Evolutionary conservation across 2,113 vertebrate species (phyloP).

Genomic region (Tyrannus savana): DNA sequence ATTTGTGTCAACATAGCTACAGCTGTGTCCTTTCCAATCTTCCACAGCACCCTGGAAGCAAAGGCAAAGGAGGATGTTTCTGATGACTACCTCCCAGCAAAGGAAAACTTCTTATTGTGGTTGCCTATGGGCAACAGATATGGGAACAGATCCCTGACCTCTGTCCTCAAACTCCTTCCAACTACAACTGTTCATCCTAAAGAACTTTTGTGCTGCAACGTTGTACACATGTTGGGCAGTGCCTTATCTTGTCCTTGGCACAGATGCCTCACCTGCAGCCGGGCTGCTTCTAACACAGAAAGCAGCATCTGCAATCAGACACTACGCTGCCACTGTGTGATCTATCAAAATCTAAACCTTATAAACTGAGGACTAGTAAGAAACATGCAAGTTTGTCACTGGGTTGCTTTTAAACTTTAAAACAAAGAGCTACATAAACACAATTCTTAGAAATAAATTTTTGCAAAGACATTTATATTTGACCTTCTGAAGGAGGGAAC

Average conservation of each 20-base stretch:
- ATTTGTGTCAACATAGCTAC: not conserved
- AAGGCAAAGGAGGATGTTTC: not conserved
- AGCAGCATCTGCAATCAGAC: not conserved
- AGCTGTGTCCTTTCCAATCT: not conserved
- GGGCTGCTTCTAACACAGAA: not conserved
- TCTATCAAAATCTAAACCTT: not conserved
- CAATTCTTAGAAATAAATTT: not conserved
- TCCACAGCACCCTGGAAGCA: not conserved
- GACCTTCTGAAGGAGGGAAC: not conserved
- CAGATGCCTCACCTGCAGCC: not conserved
- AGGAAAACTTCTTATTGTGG: not conserved
- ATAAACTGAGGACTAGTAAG: not conserved
- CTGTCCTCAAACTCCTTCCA: not conserved
- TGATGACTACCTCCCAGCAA: not conserved
- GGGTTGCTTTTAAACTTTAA: not conserved
- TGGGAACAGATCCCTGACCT: not conserved
- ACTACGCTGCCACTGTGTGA: not conserved
- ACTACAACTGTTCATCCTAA: not conserved
- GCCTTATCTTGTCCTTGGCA: not conserved
- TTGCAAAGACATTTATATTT: not conserved
- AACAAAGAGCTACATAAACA: not conserved
- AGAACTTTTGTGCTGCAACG: not conserved
- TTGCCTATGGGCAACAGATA: not conserved
- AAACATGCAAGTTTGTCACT: not conserved
- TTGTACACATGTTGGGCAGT: not conserved